Evolutionary conservation across 92 coral and sea anemone genomes (phyloP).

Genomic region (Siderastrea siderea): DNA sequence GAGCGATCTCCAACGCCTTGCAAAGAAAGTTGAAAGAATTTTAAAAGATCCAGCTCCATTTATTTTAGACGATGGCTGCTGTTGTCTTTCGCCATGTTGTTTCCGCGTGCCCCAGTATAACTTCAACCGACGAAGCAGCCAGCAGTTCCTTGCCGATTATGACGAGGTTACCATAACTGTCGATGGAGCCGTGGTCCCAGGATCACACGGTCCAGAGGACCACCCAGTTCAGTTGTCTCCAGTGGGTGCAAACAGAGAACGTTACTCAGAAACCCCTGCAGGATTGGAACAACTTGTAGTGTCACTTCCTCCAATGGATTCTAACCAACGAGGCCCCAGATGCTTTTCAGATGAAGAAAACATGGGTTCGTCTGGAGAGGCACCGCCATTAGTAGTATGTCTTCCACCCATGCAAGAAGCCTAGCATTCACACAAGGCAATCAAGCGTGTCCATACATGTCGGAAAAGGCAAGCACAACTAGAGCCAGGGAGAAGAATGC

Average conservation of each 20-base stretch:
- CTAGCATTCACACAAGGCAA: background rate
- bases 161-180: slow-evolving; percentile 13
- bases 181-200: slow-evolving; percentile 4
- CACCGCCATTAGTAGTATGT: background rate
- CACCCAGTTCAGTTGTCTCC: background rate
- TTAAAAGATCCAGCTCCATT: slow-evolving; percentile 48
- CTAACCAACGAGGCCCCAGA: background rate
- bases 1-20: background rate
- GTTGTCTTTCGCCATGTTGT: slow-evolving; percentile 49
- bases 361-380: background rate
- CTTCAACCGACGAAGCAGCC: slow-evolving; percentile 7
- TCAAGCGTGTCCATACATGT: too few relatives aligned
- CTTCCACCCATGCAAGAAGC: background rate
- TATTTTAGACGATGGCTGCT: slow-evolving; percentile 59
- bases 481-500: too few relatives aligned
- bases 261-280: background rate
- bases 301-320: background rate
- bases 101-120: background rate
- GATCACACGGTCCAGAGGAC: background rate
- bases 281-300: background rate
- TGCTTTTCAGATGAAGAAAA: background rate
- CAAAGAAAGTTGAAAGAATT: slow-evolving; percentile 34
- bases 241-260: background rate
- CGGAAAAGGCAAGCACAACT: too few relatives aligned
- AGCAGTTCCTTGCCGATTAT: slow-evolving; percentile 14